phyloP scores from a whole-genome alignment of 2,888 invertebrate genomes.

The Portevinia maculata region DNA sequence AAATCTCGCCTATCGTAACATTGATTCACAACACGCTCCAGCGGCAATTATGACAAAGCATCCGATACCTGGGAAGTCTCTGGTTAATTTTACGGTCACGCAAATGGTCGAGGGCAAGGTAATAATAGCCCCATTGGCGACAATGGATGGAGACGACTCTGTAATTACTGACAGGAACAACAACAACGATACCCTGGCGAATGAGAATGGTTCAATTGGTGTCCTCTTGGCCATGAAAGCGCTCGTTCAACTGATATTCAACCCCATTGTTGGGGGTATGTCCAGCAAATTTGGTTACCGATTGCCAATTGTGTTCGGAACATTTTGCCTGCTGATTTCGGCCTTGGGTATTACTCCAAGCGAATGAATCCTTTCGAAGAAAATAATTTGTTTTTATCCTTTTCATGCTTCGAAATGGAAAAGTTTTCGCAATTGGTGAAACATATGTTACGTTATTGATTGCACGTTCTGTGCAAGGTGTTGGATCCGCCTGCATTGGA shows the following conservation, averaged over 20 bases:
- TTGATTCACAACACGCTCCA: conserved; percentile 76
- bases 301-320: conserved; percentile 87
- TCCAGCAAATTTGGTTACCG: conserved; percentile 87
- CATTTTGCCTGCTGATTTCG: conserved; percentile 87
- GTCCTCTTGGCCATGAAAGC: conserved; percentile 90
- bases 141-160: conserved; percentile 54
- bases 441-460: conserved; percentile 87
- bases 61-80: conserved; percentile 82
- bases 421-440: conserved; percentile 90
- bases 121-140: conserved; percentile 66
- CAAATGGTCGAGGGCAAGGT: conserved; percentile 76
- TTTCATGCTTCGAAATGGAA: conserved; percentile 48
- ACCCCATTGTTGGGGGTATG: conserved; percentile 89
- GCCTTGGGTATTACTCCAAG: conserved; percentile 85
- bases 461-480: conserved; percentile 90
- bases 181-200: conserved; percentile 80
- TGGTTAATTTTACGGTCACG: conserved; percentile 80
- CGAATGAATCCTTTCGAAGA: conserved; percentile 39
- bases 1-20: conserved; percentile 79
- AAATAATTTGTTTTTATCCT: conserved; percentile 52
- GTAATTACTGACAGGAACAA: conserved; percentile 43
- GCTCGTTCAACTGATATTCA: conserved; percentile 89
- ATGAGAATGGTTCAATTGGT: conserved; percentile 88
- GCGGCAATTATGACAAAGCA: conserved; percentile 80
- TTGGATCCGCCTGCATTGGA: conserved; percentile 91